phyloP scores from a whole-genome alignment of 1,140 invertebrate species.

The Argopecten irradians region DNA sequence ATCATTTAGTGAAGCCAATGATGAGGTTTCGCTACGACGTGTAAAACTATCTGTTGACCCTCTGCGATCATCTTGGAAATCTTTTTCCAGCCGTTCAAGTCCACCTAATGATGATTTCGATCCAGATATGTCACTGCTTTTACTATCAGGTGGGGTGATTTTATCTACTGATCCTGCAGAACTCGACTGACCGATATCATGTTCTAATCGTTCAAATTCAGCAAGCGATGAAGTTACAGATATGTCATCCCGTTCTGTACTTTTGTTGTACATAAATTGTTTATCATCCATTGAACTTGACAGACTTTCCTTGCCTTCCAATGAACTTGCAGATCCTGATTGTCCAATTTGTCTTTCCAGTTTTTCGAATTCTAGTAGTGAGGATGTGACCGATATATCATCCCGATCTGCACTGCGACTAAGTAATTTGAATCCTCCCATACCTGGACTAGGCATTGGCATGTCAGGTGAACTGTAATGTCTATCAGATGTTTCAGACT shows the following conservation, averaged over 20 bases:
- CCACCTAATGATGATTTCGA: conserved; percentile 77
- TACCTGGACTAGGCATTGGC: conserved; percentile 64
- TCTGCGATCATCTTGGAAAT: conserved; percentile 63
- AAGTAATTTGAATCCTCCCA: conserved; percentile 73
- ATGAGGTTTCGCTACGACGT: conserved; percentile 75
- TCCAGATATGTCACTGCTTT: conserved; percentile 77
- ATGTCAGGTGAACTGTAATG: conserved; percentile 65
- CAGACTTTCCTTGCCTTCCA: conserved; percentile 67
- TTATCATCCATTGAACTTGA: conserved; percentile 61
- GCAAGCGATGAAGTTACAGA: conserved; percentile 94
- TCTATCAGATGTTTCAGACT: conserved; percentile 65
- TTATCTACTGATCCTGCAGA: conserved; percentile 75
- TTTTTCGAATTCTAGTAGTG: conserved; percentile 78
- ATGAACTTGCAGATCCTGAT: conserved; percentile 67
- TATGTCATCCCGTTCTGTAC: conserved; percentile 91
- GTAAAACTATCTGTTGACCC: conserved; percentile 67
- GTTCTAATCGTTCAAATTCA: conserved; percentile 95
- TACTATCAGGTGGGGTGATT: conserved; percentile 61
- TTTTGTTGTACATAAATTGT: conserved; percentile 67
- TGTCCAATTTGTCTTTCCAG: conserved; percentile 75
- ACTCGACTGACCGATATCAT: conserved; percentile 84
- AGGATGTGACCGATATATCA: conserved; percentile 77
- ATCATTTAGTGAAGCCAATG: conserved; percentile 72
- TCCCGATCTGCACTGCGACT: conserved; percentile 74
- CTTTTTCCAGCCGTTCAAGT: conserved; percentile 72